Evolutionary conservation across 2,888 invertebrate genomes (phyloP).

Genomic region (Rhopalosiphum nymphaeae): DNA sequence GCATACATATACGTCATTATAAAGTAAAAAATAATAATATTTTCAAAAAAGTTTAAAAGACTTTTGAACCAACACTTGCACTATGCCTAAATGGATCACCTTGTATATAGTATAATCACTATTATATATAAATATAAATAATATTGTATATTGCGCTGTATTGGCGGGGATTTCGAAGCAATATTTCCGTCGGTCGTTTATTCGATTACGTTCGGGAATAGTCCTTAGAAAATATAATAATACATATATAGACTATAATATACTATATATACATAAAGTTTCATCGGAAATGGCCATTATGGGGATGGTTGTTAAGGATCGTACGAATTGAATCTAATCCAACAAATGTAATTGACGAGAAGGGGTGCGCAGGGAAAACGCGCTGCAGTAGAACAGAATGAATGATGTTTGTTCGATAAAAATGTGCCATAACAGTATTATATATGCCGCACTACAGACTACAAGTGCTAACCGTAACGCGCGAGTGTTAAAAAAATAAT

Average conservation of each 20-base stretch:
- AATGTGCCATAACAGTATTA: not conserved
- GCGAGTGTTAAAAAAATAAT: not conserved
- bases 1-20: no score
- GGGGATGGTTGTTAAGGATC: not conserved
- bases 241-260: not conserved
- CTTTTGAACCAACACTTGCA: not conserved
- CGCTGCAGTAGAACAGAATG: not conserved
- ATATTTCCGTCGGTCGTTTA: not conserved
- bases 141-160: not conserved
- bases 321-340: constrained; percentile 12
- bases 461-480: not conserved
- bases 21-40: not conserved
- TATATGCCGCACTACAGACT: not conserved
- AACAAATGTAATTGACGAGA: not conserved
- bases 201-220: not conserved
- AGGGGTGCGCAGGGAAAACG: not conserved
- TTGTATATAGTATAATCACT: not conserved
- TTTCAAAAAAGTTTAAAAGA: not conserved
- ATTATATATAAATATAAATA: not conserved
- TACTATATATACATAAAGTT: not conserved
- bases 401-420: constrained; percentile 12
- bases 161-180: not conserved
- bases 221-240: not conserved
- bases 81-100: not conserved
- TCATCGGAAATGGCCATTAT: not conserved